phyloP scores from a whole-genome alignment of 2,888 invertebrate genomes.

The Trichacis sp. region DNA sequence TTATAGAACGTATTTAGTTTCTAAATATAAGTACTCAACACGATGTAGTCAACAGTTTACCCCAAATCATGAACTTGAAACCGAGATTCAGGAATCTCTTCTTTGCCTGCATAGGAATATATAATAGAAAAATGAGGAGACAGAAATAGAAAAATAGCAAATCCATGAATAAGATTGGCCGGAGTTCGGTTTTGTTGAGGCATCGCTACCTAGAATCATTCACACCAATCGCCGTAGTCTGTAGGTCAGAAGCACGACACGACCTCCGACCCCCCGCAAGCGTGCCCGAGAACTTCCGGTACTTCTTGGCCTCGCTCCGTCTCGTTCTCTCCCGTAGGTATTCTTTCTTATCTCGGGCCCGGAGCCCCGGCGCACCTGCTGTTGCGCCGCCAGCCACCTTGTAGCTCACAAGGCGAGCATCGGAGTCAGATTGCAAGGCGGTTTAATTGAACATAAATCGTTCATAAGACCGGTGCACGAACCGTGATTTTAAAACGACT shows the following conservation, averaged over 20 bases:
- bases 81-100: too few species aligned
- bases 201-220: conserved; percentile 14
- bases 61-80: too few species aligned
- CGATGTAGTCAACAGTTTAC: too few species aligned
- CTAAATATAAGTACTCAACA: too few species aligned
- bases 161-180: conserved; percentile 4
- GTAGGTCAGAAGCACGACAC: conserved; percentile 58
- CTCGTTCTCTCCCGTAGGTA: conserved; percentile 19
- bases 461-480: conserved; percentile 51
- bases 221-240: conserved; percentile 47
- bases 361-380: conserved; percentile 47
- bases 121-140: too few species aligned
- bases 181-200: not conserved
- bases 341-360: conserved; percentile 48
- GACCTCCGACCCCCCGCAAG: conserved; percentile 55
- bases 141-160: too few species aligned
- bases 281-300: conserved; percentile 14
- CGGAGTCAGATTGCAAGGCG: conserved; percentile 54
- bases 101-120: too few species aligned
- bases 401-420: conserved; percentile 49
- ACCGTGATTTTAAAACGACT: conserved; percentile 52
- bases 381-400: conserved; percentile 47
- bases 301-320: conserved; percentile 16
- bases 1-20: too few species aligned
- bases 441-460: conserved; percentile 61